A percentile compares a stretch with the other conserved stretches of the same genome.
Conservation (phyloP, 2,113 vertebrate genomes). For the Thryonomys swinderianus region DNA sequence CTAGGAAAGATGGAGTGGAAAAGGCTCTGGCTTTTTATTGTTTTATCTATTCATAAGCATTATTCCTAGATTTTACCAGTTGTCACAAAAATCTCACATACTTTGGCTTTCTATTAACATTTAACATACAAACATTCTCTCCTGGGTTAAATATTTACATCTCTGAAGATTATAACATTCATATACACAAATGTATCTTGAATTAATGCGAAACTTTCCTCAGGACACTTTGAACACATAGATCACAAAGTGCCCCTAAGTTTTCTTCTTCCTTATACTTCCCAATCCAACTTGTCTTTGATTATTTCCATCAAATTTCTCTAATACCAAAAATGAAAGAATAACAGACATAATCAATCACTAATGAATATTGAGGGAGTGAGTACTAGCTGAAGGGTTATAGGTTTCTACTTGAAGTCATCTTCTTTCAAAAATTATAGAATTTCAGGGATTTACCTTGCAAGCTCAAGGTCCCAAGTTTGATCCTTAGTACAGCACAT, state of each 20-base stretch:
- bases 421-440: not conserved
- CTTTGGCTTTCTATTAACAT: not conserved
- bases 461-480: too few species aligned
- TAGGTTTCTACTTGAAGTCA: not conserved
- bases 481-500: too few species aligned
- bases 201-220: not conserved
- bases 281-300: not conserved
- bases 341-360: not conserved
- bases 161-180: not conserved
- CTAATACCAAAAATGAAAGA: conserved; percentile 33
- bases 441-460: not conserved
- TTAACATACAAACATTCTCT: conserved; percentile 5
- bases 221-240: not conserved
- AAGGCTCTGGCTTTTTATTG: not conserved
- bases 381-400: not conserved
- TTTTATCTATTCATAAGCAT: conserved; percentile 26
- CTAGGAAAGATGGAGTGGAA: not conserved
- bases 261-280: conserved; percentile 28
- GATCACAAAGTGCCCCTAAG: not conserved
- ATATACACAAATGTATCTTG: not conserved
- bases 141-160: not conserved
- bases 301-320: conserved; percentile 48
- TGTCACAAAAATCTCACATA: not conserved
- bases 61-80: not conserved
- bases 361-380: not conserved